Evolutionary conservation across 2,888 invertebrate genomes (phyloP), one percentile per base, ranked within the genome.

Genomic region (Epinotia nisella): DNA sequence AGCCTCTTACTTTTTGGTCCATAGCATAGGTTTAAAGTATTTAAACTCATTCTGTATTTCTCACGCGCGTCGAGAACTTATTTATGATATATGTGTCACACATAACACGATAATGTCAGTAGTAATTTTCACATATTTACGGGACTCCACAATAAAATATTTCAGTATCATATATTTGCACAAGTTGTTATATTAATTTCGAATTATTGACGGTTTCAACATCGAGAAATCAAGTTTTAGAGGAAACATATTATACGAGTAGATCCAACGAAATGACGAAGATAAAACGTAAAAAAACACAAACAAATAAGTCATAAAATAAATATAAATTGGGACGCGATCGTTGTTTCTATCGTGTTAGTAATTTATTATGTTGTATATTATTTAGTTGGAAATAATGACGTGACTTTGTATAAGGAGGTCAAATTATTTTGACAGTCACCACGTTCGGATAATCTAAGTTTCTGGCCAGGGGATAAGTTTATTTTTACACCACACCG

Each of bases 291-390:
- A 35, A 24, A 61, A 39, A 45, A 49, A 4, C 19, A 7, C 7
- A 24, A 70, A 65, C 71, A 71, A 65, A 62, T 62, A 70, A 70
- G 71, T 65, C 71, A 65, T 65, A 71, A 66, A 66, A 71, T 60
- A 41, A 60, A 66, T 53, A 71, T 59, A 60, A 71, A 71, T 60
- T 41, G 49, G 41, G 53, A n/a, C 29, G 41, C 49, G 29, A 55
- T 41, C 53, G 41, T 41, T 59, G 35, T 65, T 53, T 60, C n/a
- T 17, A 29, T 49, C 19, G n/a, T 60, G 41, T 55, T 55, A 19
- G 21, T 11, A 29, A 60, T 41, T 62, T 35, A 66, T 53, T 24
- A n/a, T n/a, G 24, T 9, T 49, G 51, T 70, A 35, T 53, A 9
- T 53, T 53, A 53, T 53, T 17, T 19, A 19, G 9, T 7, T 17